Evolutionary conservation across 2,888 invertebrate genomes (phyloP), one percentile per base, ranked within the genome.

Genomic region (Lissocephala sabroskyi): DNA sequence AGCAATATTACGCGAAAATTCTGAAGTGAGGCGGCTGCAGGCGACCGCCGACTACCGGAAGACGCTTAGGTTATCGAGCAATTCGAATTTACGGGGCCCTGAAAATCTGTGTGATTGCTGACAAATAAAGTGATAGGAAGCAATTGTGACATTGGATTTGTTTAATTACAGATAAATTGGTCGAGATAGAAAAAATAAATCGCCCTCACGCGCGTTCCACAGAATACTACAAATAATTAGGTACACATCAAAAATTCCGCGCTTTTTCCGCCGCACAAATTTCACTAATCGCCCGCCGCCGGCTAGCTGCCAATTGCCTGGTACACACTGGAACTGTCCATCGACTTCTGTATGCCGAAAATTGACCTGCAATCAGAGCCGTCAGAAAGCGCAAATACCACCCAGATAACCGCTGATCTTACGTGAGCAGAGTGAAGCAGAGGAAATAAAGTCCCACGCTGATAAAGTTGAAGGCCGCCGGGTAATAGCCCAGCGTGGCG

Each of bases 401-500:
- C 3, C 7, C 14, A 5, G 11, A 23, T 3, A 0, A 19, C 5
- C 7, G 3, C 14, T 16, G 18, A 5, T 17, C 30, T 87, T 83
- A 89, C 89, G 86, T 80, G 47, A 87, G 80, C 42, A 87, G 82
- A 18, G 86, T 62, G 29, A 86, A 80, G 61, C 86, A 85, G 1
- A 86, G 41, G 1, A 76, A 61, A 59, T 82, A 85, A 3, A 90
- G 65, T 0, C 74, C 85, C 23, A 86, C 86, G 43, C 88, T 87
- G 3, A 91, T 81, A 29, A 89, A 83, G 71, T 89, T 89, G 49
- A 89, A 88, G 0, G 87, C 85, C 1, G 89, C 90, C 0, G 91
- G 89, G 77, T 88, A 87, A 1, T 23, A 59, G 6, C 49, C 58
- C 4, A 84, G 79, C 68, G 45, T 84, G 46, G 50, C 89, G 78